Evolutionary conservation across 2,797 vertebrate species (phyloP).

Genomic region (Gastrophryne carolinensis): DNA sequence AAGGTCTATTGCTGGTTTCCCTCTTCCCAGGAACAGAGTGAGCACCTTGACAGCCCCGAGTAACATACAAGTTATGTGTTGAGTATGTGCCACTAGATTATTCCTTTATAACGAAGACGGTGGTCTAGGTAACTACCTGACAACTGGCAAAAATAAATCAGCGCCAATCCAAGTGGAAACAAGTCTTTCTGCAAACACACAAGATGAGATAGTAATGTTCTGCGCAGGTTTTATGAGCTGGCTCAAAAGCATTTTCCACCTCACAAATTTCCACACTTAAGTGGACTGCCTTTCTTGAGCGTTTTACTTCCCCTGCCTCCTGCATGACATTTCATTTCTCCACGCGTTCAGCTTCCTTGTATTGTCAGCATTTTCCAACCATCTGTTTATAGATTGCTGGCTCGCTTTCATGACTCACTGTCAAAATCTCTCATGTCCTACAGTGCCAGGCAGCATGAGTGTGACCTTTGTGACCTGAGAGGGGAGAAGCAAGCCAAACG

Average conservation of each 20-base stretch:
- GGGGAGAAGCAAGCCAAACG: slow-evolving; percentile 12
- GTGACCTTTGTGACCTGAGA: slow-evolving; percentile 43
- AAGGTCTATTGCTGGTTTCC: too few relatives aligned
- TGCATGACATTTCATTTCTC: slow-evolving; percentile 29
- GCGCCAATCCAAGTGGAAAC: not conserved
- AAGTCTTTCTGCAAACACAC: not conserved
- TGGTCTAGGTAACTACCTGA: not conserved
- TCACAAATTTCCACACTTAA: slow-evolving; percentile 27
- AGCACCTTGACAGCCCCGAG: too few relatives aligned
- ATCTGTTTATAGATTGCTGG: slow-evolving; percentile 40
- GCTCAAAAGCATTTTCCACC: slow-evolving; percentile 2
- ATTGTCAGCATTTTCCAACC: slow-evolving; percentile 39
- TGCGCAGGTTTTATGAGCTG: not conserved
- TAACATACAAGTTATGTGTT: too few relatives aligned
- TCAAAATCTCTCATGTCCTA: slow-evolving; percentile 41
- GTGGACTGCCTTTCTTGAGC: not conserved
- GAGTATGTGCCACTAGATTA: too few relatives aligned
- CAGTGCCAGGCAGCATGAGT: slow-evolving; percentile 14
- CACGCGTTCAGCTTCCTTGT: slow-evolving; percentile 23
- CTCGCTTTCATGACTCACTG: slow-evolving; percentile 37
- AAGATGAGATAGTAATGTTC: not conserved
- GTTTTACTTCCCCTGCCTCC: not conserved
- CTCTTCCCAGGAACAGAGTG: too few relatives aligned
- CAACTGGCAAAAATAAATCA: not conserved
- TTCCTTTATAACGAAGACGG: too few relatives aligned